phyloP scores from a whole-genome alignment of 2,888 invertebrate genomes.

The Euplexia lucipara region DNA sequence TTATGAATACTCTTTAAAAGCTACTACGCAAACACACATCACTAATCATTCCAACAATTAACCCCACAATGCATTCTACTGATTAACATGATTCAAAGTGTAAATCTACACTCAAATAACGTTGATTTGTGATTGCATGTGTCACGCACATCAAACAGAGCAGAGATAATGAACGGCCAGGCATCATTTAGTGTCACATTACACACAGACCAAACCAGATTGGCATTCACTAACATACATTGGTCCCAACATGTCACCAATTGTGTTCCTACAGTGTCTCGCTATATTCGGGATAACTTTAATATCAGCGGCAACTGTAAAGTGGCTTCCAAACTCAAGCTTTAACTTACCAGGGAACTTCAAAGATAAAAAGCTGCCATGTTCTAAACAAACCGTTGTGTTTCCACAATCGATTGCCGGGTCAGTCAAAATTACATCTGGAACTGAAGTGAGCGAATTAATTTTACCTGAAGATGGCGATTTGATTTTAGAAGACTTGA shows the following conservation, averaged over 20 bases:
- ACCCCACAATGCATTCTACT: constrained; percentile 26
- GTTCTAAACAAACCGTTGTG: constrained; percentile 82
- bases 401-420: constrained; percentile 78
- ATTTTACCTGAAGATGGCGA: constrained; percentile 84
- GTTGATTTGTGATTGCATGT: constrained; percentile 71
- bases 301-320: constrained; percentile 74
- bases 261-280: constrained; percentile 37
- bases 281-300: constrained; percentile 60
- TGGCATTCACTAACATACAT: constrained; percentile 71
- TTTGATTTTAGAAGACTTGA: constrained; percentile 77
- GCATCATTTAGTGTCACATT: constrained; percentile 81
- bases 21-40: not conserved
- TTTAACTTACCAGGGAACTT: constrained; percentile 82
- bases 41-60: constrained; percentile 29
- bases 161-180: constrained; percentile 78
- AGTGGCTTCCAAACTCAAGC: constrained; percentile 82
- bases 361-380: constrained; percentile 79
- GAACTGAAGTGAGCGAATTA: constrained; percentile 74
- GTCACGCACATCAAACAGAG: constrained; percentile 72
- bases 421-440: constrained; percentile 72
- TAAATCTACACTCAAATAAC: constrained; percentile 58
- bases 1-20: not conserved
- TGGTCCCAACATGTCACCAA: constrained; percentile 59
- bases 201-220: constrained; percentile 65
- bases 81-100: constrained; percentile 52